phyloP scores from a whole-genome alignment of 2,797 vertebrate species.

The Merluccius polli region DNA sequence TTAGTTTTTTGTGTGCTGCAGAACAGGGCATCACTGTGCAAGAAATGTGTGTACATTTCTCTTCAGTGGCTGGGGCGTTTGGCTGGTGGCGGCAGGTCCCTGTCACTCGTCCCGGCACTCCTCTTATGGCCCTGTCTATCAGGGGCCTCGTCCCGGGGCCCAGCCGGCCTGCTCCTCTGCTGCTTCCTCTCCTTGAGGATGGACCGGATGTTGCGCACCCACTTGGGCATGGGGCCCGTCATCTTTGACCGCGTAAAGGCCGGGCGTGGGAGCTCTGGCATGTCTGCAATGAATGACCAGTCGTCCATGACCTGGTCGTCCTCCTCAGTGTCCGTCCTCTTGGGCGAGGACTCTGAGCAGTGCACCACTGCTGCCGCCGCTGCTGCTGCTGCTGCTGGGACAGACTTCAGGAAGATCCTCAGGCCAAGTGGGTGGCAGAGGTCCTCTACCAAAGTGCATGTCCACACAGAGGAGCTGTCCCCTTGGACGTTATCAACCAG shows the following conservation, averaged over 20 bases:
- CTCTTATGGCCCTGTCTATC: not conserved
- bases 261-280: not conserved
- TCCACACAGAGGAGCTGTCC: not conserved
- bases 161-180: not conserved
- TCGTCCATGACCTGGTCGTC: not conserved
- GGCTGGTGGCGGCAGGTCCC: not conserved
- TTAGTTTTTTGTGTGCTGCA: not conserved
- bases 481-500: not conserved
- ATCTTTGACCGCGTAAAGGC: not conserved
- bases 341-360: not conserved
- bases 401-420: not conserved
- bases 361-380: no score
- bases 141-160: not conserved
- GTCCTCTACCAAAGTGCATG: not conserved
- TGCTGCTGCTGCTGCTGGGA: not conserved
- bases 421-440: no score
- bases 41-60: not conserved
- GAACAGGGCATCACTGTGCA: not conserved
- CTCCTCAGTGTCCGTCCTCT: not conserved
- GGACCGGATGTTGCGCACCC: not conserved
- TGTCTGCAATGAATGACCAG: no score
- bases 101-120: not conserved
- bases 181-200: not conserved
- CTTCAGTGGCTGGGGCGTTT: not conserved
- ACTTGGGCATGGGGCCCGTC: not conserved